Evolutionary conservation across 2,113 vertebrate genomes (phyloP).

Genomic region (Verasper variegatus): DNA sequence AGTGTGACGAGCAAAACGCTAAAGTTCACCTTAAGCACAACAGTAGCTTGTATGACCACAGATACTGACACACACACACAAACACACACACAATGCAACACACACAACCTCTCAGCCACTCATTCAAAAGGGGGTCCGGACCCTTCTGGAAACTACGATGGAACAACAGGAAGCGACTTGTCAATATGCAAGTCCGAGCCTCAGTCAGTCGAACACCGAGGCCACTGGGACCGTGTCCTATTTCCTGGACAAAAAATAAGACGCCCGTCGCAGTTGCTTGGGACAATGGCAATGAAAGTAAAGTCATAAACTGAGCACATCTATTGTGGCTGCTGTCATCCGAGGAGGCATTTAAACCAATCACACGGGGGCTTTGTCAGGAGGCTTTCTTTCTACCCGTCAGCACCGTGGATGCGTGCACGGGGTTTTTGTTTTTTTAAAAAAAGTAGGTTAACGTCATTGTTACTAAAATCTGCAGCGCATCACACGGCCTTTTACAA

Average conservation of each 20-base stretch:
- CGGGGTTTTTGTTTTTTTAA: not conserved
- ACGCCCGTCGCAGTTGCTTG: not conserved
- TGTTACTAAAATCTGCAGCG: constrained; percentile 6
- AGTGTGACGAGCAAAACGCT: constrained; percentile 28
- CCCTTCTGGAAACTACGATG: not conserved
- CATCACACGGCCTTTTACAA: not conserved
- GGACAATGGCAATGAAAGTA: constrained; percentile 12
- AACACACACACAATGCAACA: not conserved
- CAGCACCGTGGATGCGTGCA: constrained; percentile 1
- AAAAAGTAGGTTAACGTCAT: constrained; percentile 11
- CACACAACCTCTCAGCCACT: constrained; percentile 25
- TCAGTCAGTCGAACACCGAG: not conserved
- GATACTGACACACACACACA: not conserved
- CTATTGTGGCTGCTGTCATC: constrained; percentile 42
- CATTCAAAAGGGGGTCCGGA: constrained; percentile 10
- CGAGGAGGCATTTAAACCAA: constrained; percentile 26
- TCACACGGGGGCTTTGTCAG: constrained; percentile 22
- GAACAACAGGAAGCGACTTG: too few relatives aligned
- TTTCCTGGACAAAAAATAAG: not conserved
- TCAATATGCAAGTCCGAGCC: too few relatives aligned
- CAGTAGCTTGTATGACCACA: constrained; percentile 6
- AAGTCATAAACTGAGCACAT: constrained; percentile 12
- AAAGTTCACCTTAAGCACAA: constrained; percentile 26
- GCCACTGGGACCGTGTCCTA: not conserved
- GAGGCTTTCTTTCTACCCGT: not conserved